These are phyloP conservation scores for Corythucha ciliata DNA, from an alignment of 2,888 invertebrate genomes.

Conservation along the genomic window DNA sequence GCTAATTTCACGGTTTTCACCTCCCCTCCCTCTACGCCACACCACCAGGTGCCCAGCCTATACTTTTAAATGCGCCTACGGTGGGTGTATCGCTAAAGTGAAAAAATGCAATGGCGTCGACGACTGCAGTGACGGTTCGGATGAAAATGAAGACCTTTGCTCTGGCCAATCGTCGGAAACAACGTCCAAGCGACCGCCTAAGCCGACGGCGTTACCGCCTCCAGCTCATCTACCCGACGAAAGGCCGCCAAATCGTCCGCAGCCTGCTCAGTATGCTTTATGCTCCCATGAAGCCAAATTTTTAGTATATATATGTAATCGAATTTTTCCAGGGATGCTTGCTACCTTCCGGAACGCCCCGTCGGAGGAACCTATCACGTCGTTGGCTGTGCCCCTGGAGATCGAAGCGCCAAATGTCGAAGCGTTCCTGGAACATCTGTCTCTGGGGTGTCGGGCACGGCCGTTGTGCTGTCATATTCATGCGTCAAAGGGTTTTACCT, in stretches of 20 bases:
- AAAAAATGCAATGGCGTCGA: slow-evolving; percentile 46
- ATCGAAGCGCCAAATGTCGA: slow-evolving; percentile 30
- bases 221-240: not conserved
- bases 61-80: slow-evolving; percentile 53
- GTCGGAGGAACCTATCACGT: slow-evolving; percentile 23
- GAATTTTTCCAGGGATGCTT: slow-evolving; percentile 20
- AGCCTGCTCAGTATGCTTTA: not conserved
- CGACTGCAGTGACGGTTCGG: slow-evolving; percentile 47
- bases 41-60: slow-evolving; percentile 44
- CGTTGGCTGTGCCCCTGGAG: slow-evolving; percentile 11
- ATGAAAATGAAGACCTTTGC: slow-evolving; percentile 40
- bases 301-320: not conserved
- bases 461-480: slow-evolving; percentile 35
- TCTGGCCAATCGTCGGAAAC: too few species aligned
- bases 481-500: slow-evolving; percentile 37
- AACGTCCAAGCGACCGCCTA: not conserved
- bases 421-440: slow-evolving; percentile 35
- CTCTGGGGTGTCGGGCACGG: slow-evolving; percentile 27
- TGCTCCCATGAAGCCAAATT: not conserved
- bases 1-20: too few species aligned
- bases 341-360: slow-evolving; percentile 25
- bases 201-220: not conserved
- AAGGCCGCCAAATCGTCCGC: not conserved
- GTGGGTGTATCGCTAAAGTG: slow-evolving; percentile 52
- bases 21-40: too few species aligned